Percentiles rank a stretch among this genome's conserved stretches.
Evolutionary conservation across 2,797 vertebrate genomes (phyloP).

Genomic region (Mergus octosetaceus): DNA sequence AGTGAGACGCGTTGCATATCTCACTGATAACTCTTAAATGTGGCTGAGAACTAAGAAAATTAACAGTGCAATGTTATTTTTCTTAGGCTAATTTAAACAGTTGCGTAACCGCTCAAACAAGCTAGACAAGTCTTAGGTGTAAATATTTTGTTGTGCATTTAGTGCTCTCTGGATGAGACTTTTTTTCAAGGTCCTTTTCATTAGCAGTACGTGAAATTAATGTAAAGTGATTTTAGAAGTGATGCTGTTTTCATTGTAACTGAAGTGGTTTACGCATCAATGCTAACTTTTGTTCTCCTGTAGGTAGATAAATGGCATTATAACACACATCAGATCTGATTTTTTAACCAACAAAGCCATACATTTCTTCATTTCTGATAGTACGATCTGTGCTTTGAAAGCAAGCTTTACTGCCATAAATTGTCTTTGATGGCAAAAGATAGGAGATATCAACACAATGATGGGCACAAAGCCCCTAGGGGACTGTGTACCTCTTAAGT

Average conservation of each 20-base stretch:
- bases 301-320: neutral
- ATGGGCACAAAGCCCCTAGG: neutral
- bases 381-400: neutral
- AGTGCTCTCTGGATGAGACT: neutral
- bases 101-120: slow-evolving; percentile 4
- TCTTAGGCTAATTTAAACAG: neutral
- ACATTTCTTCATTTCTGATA: neutral
- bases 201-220: neutral
- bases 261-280: rapidly evolving
- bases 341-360: neutral
- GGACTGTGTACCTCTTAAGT: rapidly evolving
- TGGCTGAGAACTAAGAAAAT: neutral
- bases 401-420: neutral
- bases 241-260: neutral
- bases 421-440: neutral
- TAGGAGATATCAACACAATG: rapidly evolving
- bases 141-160: slow-evolving; percentile 2
- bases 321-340: neutral
- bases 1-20: neutral
- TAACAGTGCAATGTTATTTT: neutral
- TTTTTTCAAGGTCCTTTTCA: neutral
- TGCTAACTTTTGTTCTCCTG: neutral
- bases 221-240: neutral
- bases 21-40: rapidly evolving
- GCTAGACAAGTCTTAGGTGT: neutral